Evolutionary conservation across 1,140 invertebrate species (phyloP).

Genomic region (Caenorhabditis latens): DNA sequence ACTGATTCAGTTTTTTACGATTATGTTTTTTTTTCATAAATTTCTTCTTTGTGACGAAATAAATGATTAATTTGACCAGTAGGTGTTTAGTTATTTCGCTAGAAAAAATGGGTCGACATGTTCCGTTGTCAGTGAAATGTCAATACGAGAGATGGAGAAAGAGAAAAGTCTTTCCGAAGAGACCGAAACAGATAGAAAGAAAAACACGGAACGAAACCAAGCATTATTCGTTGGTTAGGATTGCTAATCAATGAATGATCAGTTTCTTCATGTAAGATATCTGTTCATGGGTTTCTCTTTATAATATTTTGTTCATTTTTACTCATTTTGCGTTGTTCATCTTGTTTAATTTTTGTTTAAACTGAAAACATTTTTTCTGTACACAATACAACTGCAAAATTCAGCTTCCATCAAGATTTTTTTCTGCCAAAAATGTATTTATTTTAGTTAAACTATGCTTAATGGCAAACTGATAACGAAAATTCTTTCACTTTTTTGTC

Average conservation of each 20-base stretch:
- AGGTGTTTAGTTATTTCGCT: conserved; percentile 17
- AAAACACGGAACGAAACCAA: neutral
- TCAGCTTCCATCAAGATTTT: too few relatives aligned
- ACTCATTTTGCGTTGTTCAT: too few relatives aligned
- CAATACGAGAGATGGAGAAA: neutral
- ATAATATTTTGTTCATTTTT: too few relatives aligned
- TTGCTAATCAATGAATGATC: conserved; percentile 21
- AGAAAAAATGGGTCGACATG: neutral
- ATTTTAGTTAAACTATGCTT: too few relatives aligned
- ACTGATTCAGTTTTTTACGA: neutral
- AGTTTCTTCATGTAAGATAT: too few relatives aligned
- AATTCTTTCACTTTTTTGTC: conserved; percentile 17
- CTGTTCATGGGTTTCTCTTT: too few relatives aligned
- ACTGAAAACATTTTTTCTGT: too few relatives aligned
- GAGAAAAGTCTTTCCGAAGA: neutral
- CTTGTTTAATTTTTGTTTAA: too few relatives aligned
- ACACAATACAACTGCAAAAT: too few relatives aligned
- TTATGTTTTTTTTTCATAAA: neutral
- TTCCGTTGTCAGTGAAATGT: conserved; percentile 46
- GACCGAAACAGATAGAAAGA: neutral
- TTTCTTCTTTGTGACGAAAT: neutral
- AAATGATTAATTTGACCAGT: conserved; percentile 17
- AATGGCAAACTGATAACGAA: neutral
- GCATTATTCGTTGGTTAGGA: conserved; percentile 3
- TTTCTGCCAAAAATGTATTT: too few relatives aligned